Evolutionary conservation across 1,140 invertebrate species (phyloP), one percentile per base, ranked within the genome.

Genomic region (Spodoptera litura): DNA sequence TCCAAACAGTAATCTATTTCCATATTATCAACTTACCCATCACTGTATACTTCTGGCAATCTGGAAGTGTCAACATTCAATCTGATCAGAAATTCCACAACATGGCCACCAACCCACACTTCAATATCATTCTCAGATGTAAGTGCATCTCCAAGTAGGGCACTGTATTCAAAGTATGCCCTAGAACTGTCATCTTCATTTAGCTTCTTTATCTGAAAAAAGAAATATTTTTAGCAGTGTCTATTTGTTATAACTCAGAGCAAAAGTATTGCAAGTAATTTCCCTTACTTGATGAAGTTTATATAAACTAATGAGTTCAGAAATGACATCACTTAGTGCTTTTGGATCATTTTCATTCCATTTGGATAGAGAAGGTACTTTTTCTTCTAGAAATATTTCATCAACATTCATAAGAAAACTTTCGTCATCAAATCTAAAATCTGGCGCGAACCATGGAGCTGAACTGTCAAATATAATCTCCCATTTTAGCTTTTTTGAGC

Each of bases 401-500:
- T 95, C 92, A 12, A 95, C 90, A 88, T 95, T 94, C 38, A 84
- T 88, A n/a, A 96, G 83, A 82, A 96, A 96, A 71, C 83, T 93
- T 6, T 95, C 95, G 87, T 96, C 95, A 74, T 96, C 95, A 86
- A 96, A 96, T 83, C 91, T 88, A 72, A 93, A 94, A 58, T 94
- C 93, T 4, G 93, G 93, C 20, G 92, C 91, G 83, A 94, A 94
- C 92, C 93, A 94, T 44, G 93, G 93, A 9, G 87, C 84, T 31
- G 91, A 85, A 13, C 82, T 13, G 80, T 94, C 92, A 88, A 94
- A 93, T 83, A 94, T 89, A 13, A 94, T 81, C 82, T 94, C 93
- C 93, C 93, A 94, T 82, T 93, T 94, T 31, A 94, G 73, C 80
- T 94, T 93, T 78, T 91, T 94, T 5, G 92, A 92, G 62, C 93